Evolutionary conservation across 2,113 vertebrate species (phyloP).

Genomic region (Entosphenus tridentatus): DNA sequence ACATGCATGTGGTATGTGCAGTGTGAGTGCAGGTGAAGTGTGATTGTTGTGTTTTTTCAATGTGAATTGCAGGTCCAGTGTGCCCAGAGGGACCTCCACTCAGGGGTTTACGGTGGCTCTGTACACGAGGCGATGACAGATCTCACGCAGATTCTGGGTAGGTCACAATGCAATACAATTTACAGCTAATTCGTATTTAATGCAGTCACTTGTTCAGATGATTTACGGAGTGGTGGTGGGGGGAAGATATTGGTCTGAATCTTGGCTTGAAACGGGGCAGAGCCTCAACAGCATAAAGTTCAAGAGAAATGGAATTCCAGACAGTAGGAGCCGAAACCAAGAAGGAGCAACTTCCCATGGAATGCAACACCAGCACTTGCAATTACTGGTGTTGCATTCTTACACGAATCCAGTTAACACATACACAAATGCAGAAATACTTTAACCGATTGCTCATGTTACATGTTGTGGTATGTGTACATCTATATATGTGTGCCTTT

Average conservation of each 20-base stretch:
- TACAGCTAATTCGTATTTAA: background rate
- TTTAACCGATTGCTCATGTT: background rate
- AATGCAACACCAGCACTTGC: background rate
- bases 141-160: slow-evolving; percentile 61
- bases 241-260: background rate
- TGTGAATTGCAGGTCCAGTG: slow-evolving; percentile 36
- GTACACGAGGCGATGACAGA: slow-evolving; percentile 87
- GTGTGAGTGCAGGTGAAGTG: background rate
- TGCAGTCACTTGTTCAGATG: background rate
- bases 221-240: background rate
- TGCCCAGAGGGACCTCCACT: slow-evolving; percentile 57
- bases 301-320: background rate
- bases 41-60: background rate
- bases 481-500: background rate
- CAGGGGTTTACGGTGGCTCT: slow-evolving; percentile 75
- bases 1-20: background rate
- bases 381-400: background rate
- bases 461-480: background rate
- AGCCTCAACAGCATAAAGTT: background rate
- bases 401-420: background rate
- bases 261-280: background rate
- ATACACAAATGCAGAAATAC: slow-evolving; percentile 1
- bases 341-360: background rate
- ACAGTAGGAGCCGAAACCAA: background rate
- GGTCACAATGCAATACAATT: slow-evolving; percentile 13